Evolutionary conservation across 1,140 invertebrate genomes (phyloP).

Genomic region (Augochlora pura): DNA sequence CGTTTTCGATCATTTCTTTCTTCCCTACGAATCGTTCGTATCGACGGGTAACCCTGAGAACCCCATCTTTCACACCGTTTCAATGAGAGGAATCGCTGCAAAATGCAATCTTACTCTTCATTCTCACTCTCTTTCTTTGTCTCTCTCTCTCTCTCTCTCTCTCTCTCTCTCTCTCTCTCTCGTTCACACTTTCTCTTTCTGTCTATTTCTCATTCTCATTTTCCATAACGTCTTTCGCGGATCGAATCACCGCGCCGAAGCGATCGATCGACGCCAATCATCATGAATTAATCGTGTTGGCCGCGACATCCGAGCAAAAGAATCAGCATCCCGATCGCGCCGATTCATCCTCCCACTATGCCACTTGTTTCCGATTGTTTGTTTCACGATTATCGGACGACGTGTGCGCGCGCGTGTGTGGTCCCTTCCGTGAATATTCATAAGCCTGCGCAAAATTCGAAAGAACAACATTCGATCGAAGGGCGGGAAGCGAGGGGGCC

Average conservation of each 20-base stretch:
- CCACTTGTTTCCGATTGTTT: constrained; percentile 57
- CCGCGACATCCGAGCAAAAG: neutral
- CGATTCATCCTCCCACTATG: constrained; percentile 42
- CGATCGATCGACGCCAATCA: constrained; percentile 31
- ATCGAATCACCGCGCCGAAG: neutral
- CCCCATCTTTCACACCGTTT: constrained; percentile 9
- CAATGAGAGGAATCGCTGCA: neutral
- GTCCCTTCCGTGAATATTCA: constrained; percentile 19
- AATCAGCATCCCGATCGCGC: constrained; percentile 22
- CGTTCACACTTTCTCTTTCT: neutral
- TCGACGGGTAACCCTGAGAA: neutral
- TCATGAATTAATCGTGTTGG: constrained; percentile 12
- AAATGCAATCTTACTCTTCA: no score
- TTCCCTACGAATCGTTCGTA: neutral
- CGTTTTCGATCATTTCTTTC: constrained; percentile 50
- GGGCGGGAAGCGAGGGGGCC: no score
- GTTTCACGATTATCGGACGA: constrained; percentile 23
- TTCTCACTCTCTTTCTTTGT: no score
- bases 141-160: no score
- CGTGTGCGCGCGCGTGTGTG: neutral
- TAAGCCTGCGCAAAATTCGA: constrained; percentile 4
- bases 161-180: no score
- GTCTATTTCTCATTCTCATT: neutral
- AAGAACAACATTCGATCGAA: constrained; percentile 15
- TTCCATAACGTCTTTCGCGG: neutral